Base-by-base conservation (phyloP, 2,797 vertebrate species). In the Smutsia gigantea region DNA sequence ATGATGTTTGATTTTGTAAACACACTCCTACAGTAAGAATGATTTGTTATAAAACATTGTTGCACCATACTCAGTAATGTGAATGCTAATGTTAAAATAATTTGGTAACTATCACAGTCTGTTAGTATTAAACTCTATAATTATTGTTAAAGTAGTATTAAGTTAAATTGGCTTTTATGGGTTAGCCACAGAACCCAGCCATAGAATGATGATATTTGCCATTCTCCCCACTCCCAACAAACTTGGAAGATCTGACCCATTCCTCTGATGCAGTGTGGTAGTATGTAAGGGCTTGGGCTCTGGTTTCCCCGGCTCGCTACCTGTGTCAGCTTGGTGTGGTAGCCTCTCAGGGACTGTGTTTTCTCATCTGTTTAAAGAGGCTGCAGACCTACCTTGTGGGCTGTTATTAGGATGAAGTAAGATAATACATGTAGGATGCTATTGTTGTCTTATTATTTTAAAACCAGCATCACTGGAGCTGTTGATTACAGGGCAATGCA, bases 111-210 rank as follows among this genome's bases (percentile, higher is more conserved):
- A 31, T 53, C 83, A 49, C 18, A 78, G 10, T 27, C 53, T 59
- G 17, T 74, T 92, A 71, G 59, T 79, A 72, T 79, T 79, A 79
- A 92, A 29, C 8, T 85, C 34, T 14, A 17, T 79, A 46, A 53
- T 89, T 74, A 77, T 72, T 92, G 9, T 23, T 19, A 37, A 51
- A 78, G 49, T 87, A 61, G 75, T 90, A 68, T 66, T 81, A 81
- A 72, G 39, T 93, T 81, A 34, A 86, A 42, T 66, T 90, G 74
- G 29, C 59, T 87, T 87, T 75, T 90, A 37, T 90, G 59, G 31
- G 39, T 81, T 90, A 81, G 34, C 59, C 74, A 75, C 51, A 81
- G 53, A 90, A 90, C 49, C 2, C 18, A 74, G 59, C 27, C 77
- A 27, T 23, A 86, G 29, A 92, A 53, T 25, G 29, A 77, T 51